A percentile compares a stretch with the other conserved stretches of the same genome.
These are phyloP conservation scores for Mya arenaria DNA, from an alignment of 1,140 invertebrate genomes.

Conservation along the genomic window DNA sequence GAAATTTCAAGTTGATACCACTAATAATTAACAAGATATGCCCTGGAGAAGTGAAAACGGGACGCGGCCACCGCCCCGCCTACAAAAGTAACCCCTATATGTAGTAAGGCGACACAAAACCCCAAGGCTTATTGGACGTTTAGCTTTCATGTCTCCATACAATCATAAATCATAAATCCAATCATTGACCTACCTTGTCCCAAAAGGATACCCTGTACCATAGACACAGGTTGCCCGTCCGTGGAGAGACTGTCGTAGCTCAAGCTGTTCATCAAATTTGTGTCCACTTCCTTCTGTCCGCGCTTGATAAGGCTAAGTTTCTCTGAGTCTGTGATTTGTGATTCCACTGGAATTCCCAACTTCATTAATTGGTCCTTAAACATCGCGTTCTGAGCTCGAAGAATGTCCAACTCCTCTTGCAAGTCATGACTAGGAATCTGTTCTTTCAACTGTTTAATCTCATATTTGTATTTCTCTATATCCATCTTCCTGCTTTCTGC, in stretches of 20 bases:
- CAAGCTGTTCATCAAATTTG: constrained; percentile 64
- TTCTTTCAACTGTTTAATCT: constrained; percentile 75
- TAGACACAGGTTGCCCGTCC: constrained; percentile 56
- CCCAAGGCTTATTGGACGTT: no score
- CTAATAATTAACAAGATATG: no score
- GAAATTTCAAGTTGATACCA: no score
- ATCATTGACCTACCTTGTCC: constrained; percentile 42
- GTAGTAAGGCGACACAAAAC: no score
- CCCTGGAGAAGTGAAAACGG: no score
- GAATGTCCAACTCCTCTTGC: constrained; percentile 74
- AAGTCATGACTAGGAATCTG: constrained; percentile 68
- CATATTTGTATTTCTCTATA: constrained; percentile 79
- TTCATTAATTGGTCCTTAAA: constrained; percentile 76
- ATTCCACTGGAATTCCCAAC: constrained; percentile 76
- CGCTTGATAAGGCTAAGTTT: constrained; percentile 74
- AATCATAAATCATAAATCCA: no score
- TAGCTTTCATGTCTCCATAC: no score
- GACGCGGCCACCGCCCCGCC: no score
- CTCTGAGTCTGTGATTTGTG: constrained; percentile 78
- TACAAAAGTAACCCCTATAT: no score
- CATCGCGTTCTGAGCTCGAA: constrained; percentile 76
- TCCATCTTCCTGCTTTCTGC: constrained; percentile 79
- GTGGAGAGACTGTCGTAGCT: constrained; percentile 76
- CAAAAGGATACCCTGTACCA: constrained; percentile 41
- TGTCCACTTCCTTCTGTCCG: constrained; percentile 48